These are phyloP conservation scores for Rhegmatorhina hoffmannsi DNA, from an alignment of 2,113 vertebrate species.

Conservation along the genomic window DNA sequence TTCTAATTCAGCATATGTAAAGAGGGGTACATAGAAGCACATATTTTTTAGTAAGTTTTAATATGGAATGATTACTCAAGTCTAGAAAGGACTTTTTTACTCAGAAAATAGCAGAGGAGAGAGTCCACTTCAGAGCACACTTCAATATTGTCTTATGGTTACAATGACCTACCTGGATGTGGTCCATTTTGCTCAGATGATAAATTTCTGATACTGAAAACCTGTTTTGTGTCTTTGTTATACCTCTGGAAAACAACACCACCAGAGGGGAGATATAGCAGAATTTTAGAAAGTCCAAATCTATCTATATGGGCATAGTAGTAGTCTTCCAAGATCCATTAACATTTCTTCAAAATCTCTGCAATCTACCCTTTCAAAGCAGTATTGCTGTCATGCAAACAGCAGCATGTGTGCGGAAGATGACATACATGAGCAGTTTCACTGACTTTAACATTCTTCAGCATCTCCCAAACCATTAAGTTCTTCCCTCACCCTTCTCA, in stretches of 20 bases:
- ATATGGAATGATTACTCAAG: not conserved
- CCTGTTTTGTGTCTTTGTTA: not conserved
- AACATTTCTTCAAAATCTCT: not conserved
- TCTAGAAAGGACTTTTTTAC: not conserved
- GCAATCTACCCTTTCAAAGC: not conserved
- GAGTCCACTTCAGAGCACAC: not conserved
- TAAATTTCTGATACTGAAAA: not conserved
- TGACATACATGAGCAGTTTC: not conserved
- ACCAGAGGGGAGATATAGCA: not conserved
- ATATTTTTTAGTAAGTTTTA: not conserved
- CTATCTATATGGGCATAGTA: not conserved
- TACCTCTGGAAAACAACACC: not conserved
- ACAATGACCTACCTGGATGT: not conserved
- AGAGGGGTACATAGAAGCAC: not conserved
- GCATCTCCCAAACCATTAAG: not conserved
- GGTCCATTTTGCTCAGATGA: not conserved
- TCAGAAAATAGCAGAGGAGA: not conserved
- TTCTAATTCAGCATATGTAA: not conserved
- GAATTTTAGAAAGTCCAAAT: not conserved
- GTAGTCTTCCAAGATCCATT: not conserved
- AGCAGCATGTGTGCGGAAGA: not conserved
- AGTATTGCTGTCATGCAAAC: not conserved
- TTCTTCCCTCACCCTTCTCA: not conserved
- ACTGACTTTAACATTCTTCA: not conserved
- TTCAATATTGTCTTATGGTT: not conserved